Evolutionary conservation across 2,113 vertebrate species (phyloP).

Genomic region (Dicentrarchus labrax): DNA sequence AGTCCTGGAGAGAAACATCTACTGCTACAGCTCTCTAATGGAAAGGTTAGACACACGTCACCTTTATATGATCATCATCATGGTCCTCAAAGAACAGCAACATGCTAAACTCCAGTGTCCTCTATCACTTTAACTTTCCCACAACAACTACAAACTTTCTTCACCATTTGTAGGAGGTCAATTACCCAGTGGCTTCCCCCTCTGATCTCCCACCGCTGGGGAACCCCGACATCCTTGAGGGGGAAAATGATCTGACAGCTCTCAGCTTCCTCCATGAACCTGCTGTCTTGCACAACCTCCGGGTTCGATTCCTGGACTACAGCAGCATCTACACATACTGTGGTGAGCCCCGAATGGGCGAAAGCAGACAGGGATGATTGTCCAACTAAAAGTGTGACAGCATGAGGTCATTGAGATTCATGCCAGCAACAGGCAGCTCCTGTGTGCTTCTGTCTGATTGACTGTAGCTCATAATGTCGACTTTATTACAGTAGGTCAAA

Average conservation of each 20-base stretch:
- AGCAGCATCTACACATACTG: conserved; percentile 88
- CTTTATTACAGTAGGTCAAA: conserved; percentile 65
- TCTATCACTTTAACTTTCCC: background rate
- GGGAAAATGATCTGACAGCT: conserved; percentile 84
- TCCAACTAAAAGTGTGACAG: background rate
- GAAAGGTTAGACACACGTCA: conserved; percentile 72
- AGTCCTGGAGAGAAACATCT: conserved; percentile 74
- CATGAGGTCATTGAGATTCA: background rate
- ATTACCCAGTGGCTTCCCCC: conserved; percentile 57
- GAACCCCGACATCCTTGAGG: conserved; percentile 85
- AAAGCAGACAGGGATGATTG: background rate
- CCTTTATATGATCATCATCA: background rate
- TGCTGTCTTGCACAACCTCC: conserved; percentile 86
- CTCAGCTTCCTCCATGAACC: conserved; percentile 88
- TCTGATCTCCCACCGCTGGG: conserved; percentile 82
- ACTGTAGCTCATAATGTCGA: conserved; percentile 26
- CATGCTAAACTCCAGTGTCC: background rate
- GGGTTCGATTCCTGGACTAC: conserved; percentile 85
- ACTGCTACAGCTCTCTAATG: conserved; percentile 78
- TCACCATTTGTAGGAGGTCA: conserved; percentile 67
- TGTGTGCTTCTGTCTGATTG: conserved; percentile 52
- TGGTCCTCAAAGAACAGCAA: background rate
- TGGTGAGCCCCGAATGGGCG: conserved; percentile 66
- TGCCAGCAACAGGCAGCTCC: conserved; percentile 19
- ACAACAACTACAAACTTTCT: background rate